phyloP scores from a whole-genome alignment of 2,888 invertebrate species.

The Euplexia lucipara region DNA sequence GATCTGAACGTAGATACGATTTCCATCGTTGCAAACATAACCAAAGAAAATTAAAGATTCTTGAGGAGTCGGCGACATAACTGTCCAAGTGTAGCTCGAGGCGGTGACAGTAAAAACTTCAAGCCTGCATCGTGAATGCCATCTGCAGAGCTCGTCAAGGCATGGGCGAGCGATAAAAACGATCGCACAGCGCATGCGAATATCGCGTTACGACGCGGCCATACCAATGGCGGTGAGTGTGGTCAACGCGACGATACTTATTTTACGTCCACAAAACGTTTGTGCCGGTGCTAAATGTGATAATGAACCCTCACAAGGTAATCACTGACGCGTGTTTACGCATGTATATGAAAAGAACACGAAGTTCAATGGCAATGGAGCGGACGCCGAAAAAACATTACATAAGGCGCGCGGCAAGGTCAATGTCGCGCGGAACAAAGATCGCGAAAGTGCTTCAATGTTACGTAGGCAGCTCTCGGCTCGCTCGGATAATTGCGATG shows the following conservation, averaged over 20 bases:
- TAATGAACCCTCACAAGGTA: constrained; percentile 72
- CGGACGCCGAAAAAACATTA: constrained; percentile 82
- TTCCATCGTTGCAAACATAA: constrained; percentile 67
- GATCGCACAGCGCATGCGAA: constrained; percentile 79
- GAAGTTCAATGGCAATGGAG: constrained; percentile 82
- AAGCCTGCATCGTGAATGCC: constrained; percentile 79
- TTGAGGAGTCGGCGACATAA: constrained; percentile 77
- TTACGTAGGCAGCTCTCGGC: constrained; percentile 78
- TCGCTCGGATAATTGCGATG: constrained; percentile 88
- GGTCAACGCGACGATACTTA: constrained; percentile 63
- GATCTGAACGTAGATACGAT: constrained; percentile 62
- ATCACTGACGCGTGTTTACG: constrained; percentile 75
- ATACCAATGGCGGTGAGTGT: constrained; percentile 73
- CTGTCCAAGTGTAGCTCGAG: constrained; percentile 75
- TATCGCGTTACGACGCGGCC: constrained; percentile 75
- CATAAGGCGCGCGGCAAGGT: constrained; percentile 83
- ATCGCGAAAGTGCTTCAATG: constrained; percentile 88
- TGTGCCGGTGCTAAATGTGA: constrained; percentile 71
- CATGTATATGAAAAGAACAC: constrained; percentile 70
- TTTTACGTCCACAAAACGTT: constrained; percentile 61
- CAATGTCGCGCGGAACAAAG: constrained; percentile 88
- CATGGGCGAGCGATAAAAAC: constrained; percentile 81
- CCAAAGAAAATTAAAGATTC: constrained; percentile 75
- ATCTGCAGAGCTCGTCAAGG: constrained; percentile 80
- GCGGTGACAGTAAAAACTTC: constrained; percentile 79